Conservation (phyloP, 2,888 invertebrate species). For the Diogma glabrata region DNA sequence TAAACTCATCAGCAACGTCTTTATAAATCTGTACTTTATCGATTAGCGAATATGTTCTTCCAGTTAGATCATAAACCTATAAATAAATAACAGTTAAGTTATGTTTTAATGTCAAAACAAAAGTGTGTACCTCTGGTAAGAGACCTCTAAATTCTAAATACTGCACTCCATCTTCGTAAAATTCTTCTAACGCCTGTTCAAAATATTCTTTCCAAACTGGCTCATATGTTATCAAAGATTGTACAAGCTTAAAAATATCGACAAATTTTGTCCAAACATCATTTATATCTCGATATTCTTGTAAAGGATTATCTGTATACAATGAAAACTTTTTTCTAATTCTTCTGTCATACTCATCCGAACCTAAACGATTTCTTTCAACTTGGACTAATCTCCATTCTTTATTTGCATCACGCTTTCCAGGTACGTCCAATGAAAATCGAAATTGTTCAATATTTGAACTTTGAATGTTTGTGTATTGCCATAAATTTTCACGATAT, state of each 20-base stretch:
- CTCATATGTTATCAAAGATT: slow-evolving; percentile 45
- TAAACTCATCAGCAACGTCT: slow-evolving; percentile 44
- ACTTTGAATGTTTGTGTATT: slow-evolving; percentile 28
- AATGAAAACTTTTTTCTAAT: slow-evolving; percentile 45
- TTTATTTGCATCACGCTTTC: slow-evolving; percentile 18
- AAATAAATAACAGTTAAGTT: slow-evolving; percentile 10
- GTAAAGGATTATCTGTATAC: slow-evolving; percentile 38
- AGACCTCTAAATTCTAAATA: slow-evolving; percentile 58
- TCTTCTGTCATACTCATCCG: slow-evolving; percentile 38
- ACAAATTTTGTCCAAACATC: slow-evolving; percentile 48
- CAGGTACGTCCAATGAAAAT: slow-evolving; percentile 23
- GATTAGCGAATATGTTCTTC: slow-evolving; percentile 40
- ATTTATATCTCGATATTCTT: slow-evolving; percentile 41
- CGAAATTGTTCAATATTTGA: slow-evolving; percentile 24
- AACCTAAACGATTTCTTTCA: slow-evolving; percentile 32
- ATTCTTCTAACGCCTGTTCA: slow-evolving; percentile 47
- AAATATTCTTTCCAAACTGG: slow-evolving; percentile 56
- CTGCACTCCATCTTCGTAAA: slow-evolving; percentile 54
- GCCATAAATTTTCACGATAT: slow-evolving; percentile 47
- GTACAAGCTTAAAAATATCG: slow-evolving; percentile 42
- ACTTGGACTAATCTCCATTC: slow-evolving; percentile 40
- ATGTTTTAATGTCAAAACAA: no score
- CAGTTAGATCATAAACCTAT: slow-evolving; percentile 52
- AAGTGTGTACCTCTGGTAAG: slow-evolving; percentile 37
- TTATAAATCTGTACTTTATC: slow-evolving; percentile 48